Evolutionary conservation across 2,888 invertebrate genomes (phyloP), one percentile per base, ranked within the genome.

Genomic region (Cephus pulcher): DNA sequence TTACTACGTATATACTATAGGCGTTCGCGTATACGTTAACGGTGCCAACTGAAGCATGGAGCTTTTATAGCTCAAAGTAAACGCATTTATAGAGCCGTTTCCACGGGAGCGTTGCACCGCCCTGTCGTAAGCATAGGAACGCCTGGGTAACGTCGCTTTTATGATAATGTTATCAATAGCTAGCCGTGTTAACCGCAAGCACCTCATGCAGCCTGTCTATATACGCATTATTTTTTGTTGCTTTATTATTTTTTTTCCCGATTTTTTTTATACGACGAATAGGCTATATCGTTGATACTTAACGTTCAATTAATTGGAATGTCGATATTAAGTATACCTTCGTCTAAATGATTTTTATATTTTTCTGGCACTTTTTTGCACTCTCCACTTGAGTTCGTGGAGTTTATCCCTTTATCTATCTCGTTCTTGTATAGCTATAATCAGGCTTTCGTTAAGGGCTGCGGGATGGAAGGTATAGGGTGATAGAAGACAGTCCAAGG

Each of bases 21-120:
- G 76, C 74, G 74, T 78, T 71, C 69, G 74, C 79, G 81, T 82
- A 84, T 80, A 84, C 85, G 84, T 88, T 86, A 85, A 87, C 86
- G 86, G 85, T 86, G 85, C 83, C 86, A 86, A 86, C 85, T 87
- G 86, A 88, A 87, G 81, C 88, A 88, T 86, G 85, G 83, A 84
- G 88, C 89, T 90, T 91, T 90, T 90, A 90, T 87, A 84, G 89
- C 86, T 87, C 86, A 90, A 90, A 90, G 91, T 89, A 89, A 90
- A 89, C 87, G 89, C 89, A 88, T 91, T 90, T 90, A 90, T 89
- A 89, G 89, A 89, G 88, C 84, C 88, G 87, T 90, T 88, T 86
- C 81, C 83, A 80, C 81, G 71, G 11, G 32, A 34, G 33, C 71
- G 33, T 71, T 71, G 71, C 71, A 71, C 33, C 34, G 71, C 71